Base-by-base conservation (phyloP, 53 echinoderm and acorn worm genomes). In the Holothuria leucospilota region DNA sequence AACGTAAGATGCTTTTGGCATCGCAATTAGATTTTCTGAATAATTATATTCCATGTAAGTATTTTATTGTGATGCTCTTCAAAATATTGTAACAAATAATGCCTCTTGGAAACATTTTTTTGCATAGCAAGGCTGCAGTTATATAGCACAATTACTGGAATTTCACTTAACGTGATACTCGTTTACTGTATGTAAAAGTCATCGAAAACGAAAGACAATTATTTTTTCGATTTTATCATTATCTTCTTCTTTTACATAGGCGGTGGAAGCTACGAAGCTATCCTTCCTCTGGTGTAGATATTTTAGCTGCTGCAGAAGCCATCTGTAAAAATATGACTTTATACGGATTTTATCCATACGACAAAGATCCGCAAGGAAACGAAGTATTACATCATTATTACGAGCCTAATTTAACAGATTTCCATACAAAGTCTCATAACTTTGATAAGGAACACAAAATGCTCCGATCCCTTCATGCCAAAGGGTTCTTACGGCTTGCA, bases 331-430 rank as follows among this genome's bases (percentile, higher is more conserved):
- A 70, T 14, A 85, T 85, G 21, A 85, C 69, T 68, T 51, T 85
- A 41, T 85, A 85, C 40, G 85, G 85, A 1, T 85, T 85, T 21
- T 85, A 51, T 69, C 85, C 85, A 41, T 85, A 69, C 69, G 68
- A 85, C 46, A 59, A 25, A 59, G 85, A 85, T n/a, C 68, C 51
- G 13, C 23, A 70, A 15, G 85, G 85, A 23, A 68, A 53, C 16
- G 9, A 20, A 28, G 28, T 85, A 12, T 27, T 69, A 16, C 69
- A 85, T 46, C 85, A 85, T 12, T 85, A 85, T 59, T 85, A 69
- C 51, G 49, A 68, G 49, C 58, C 69, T 13, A 75, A 75, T 11
- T 42, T 75, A 21, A 75, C 75, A 13, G 23, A 49, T 46, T 75
- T 75, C 16, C 51, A 46, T 24, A 75, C 75, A 6, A 75, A 24